Evolutionary conservation across 2,888 invertebrate species (phyloP).

Genomic region (Stenichneumon culpator): DNA sequence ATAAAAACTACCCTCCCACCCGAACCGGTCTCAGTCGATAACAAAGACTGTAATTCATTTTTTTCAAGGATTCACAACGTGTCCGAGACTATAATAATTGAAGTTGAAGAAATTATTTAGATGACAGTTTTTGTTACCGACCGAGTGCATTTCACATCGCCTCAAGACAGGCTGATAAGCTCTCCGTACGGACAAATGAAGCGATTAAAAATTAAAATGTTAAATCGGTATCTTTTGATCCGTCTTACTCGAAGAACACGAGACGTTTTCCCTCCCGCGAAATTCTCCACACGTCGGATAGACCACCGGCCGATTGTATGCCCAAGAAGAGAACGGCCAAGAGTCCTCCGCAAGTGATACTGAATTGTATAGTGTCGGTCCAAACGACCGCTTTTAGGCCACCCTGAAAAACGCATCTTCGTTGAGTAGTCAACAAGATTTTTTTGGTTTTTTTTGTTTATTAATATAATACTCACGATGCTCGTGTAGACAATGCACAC

Average conservation of each 20-base stretch:
- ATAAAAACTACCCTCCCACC: no score
- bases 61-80: no score
- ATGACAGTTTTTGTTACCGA: no score
- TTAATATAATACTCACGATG: constrained; percentile 85
- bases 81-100: no score
- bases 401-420: constrained; percentile 76
- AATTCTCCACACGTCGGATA: constrained; percentile 87
- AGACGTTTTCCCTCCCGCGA: constrained; percentile 87
- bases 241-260: constrained; percentile 88
- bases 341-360: constrained; percentile 87
- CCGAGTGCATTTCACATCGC: no score
- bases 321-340: constrained; percentile 87
- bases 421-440: background rate
- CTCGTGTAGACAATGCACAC: constrained; percentile 92
- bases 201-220: background rate
- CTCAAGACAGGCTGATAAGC: background rate
- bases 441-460: constrained; percentile 3
- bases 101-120: no score
- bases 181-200: background rate
- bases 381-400: constrained; percentile 90
- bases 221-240: constrained; percentile 57
- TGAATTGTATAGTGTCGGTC: constrained; percentile 88
- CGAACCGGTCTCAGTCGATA: no score
- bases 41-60: no score
- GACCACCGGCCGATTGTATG: constrained; percentile 86